Evolutionary conservation across 2,888 invertebrate genomes (phyloP).

Genomic region (Caradrina clavipalpis): DNA sequence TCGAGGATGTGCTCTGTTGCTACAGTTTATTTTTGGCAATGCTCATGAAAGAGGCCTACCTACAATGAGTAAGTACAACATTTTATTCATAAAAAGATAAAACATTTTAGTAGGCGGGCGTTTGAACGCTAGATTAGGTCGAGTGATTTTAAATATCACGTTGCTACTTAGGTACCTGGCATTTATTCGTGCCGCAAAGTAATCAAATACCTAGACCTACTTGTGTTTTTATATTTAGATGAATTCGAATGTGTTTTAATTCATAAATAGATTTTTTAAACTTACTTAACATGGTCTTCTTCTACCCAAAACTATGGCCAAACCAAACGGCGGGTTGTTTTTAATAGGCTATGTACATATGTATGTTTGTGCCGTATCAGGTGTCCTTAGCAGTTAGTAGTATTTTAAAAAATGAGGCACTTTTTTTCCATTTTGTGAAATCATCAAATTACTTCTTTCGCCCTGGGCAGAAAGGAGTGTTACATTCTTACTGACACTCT

Average conservation of each 20-base stretch:
- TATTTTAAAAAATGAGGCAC: no score
- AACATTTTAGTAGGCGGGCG: slow-evolving; percentile 51
- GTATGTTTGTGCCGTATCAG: no score
- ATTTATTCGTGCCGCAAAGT: slow-evolving; percentile 45
- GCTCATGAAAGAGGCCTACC: slow-evolving; percentile 15
- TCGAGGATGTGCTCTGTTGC: slow-evolving; percentile 31
- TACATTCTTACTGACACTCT: no score
- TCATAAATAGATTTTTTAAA: background rate
- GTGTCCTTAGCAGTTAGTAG: no score
- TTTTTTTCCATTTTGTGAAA: no score
- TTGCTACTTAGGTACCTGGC: slow-evolving; percentile 46
- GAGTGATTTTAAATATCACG: slow-evolving; percentile 61
- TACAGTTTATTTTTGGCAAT: slow-evolving; percentile 30
- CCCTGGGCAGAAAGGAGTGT: no score
- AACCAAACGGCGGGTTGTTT: no score
- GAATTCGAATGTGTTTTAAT: background rate
- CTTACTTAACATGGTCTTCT: background rate
- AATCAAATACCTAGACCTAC: slow-evolving; percentile 32
- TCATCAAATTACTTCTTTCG: no score
- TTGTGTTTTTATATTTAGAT: slow-evolving; percentile 36
- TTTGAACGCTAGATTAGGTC: slow-evolving; percentile 58
- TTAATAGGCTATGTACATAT: no score
- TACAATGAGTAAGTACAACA: slow-evolving; percentile 8
- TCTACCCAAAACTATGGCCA: background rate
- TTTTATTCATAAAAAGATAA: slow-evolving; percentile 29